These are phyloP conservation scores for Hydroisotoma schaefferi DNA, from an alignment of 2,888 invertebrate species.

Conservation along the genomic window DNA sequence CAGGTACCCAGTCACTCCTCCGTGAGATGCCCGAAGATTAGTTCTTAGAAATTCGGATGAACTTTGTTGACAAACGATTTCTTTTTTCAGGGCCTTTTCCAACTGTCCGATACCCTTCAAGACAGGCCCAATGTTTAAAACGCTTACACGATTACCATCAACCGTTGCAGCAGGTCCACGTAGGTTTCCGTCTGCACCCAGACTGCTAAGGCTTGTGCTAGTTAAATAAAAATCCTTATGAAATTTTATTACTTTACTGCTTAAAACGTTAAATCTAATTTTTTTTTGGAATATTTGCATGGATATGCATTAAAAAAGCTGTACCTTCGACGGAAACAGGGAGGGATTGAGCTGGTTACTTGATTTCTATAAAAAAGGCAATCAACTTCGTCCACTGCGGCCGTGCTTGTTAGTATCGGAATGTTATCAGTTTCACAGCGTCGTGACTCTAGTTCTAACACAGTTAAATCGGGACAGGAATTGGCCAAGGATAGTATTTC, in stretches of 20 bases:
- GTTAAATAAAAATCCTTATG: no score
- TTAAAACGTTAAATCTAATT: background rate
- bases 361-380: constrained; percentile 23
- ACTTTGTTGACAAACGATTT: constrained; percentile 20
- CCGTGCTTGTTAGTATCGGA: background rate
- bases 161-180: constrained; percentile 22
- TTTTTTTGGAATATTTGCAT: background rate
- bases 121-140: constrained; percentile 27
- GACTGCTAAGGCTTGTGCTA: constrained; percentile 47
- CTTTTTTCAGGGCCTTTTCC: constrained; percentile 20
- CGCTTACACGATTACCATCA: constrained; percentile 33
- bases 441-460: constrained; percentile 31
- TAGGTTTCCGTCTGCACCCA: constrained; percentile 44
- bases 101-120: constrained; percentile 28
- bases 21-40: constrained; percentile 38
- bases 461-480: constrained; percentile 48
- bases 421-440: background rate
- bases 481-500: constrained; percentile 46
- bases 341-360: background rate
- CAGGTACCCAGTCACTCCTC: constrained; percentile 42
- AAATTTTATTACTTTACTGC: no score
- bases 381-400: constrained; percentile 36
- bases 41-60: constrained; percentile 36
- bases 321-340: constrained; percentile 1
- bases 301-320: background rate